phyloP scores from a whole-genome alignment of 2,797 vertebrate genomes.

The Myoxocephalus aenaeus region DNA sequence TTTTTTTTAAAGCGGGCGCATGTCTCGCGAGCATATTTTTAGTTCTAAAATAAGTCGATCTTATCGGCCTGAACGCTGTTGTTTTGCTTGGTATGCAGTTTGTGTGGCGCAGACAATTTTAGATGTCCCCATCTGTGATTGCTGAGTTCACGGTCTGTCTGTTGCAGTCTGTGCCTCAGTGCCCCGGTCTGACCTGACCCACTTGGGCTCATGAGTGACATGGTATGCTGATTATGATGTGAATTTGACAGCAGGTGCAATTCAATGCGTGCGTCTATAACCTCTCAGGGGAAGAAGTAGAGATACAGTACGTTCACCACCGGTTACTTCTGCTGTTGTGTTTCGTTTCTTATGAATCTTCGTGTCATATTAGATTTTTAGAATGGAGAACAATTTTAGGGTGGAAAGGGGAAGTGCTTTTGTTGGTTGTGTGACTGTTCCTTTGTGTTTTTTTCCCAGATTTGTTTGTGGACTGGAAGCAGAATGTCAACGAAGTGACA shows the following conservation, averaged over 20 bases:
- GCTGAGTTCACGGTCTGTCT: slow-evolving; percentile 40
- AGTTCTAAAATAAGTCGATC: background rate
- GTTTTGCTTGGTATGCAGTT: slow-evolving; percentile 18
- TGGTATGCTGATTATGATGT: slow-evolving; percentile 1
- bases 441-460: slow-evolving; percentile 80
- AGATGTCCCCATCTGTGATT: slow-evolving; percentile 42
- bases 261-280: background rate
- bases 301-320: background rate
- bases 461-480: slow-evolving; percentile 95
- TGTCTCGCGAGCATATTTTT: background rate
- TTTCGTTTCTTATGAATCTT: background rate
- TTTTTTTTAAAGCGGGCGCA: background rate
- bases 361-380: background rate
- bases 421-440: background rate
- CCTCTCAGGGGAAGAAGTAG: background rate
- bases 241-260: slow-evolving; percentile 46
- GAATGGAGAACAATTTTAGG: rapidly evolving
- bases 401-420: background rate
- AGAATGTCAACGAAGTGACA: slow-evolving; percentile 93
- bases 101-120: slow-evolving; percentile 46
- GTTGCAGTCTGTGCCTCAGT: slow-evolving; percentile 13
- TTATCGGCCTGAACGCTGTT: slow-evolving; percentile 8
- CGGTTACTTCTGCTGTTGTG: background rate
- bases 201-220: slow-evolving; percentile 33
- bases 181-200: slow-evolving; percentile 45